Evolutionary conservation across 2,797 vertebrate genomes (phyloP).

Genomic region (Scarus forsteni): DNA sequence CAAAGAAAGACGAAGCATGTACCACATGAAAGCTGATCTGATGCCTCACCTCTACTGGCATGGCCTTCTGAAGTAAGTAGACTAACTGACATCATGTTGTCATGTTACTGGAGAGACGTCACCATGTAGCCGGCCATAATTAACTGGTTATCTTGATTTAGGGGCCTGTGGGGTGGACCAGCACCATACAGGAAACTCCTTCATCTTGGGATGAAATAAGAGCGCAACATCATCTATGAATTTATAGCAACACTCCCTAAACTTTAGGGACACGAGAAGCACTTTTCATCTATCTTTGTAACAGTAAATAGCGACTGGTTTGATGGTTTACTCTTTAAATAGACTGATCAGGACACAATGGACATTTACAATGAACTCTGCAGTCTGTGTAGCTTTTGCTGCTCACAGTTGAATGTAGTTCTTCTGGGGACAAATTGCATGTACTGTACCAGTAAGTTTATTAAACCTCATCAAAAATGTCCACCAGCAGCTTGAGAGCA

Average conservation of each 20-base stretch:
- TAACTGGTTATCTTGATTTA: slow-evolving; percentile 66
- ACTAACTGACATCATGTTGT: too few species aligned
- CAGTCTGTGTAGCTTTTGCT: too few species aligned
- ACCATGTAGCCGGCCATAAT: neutral
- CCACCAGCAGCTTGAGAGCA: too few species aligned
- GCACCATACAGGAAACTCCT: slow-evolving; percentile 90
- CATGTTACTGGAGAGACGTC: neutral
- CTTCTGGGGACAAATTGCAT: too few species aligned
- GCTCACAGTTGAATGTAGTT: too few species aligned
- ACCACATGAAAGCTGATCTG: slow-evolving; percentile 93
- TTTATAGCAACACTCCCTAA: neutral
- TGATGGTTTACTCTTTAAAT: neutral
- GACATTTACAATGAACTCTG: too few species aligned
- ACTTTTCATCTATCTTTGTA: neutral
- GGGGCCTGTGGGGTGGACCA: slow-evolving; percentile 96
- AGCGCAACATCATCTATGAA: neutral
- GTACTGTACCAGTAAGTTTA: too few species aligned
- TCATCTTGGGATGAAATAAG: slow-evolving; percentile 93
- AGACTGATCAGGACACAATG: too few species aligned
- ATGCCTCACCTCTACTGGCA: slow-evolving; percentile 98
- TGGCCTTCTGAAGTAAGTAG: slow-evolving; percentile 90
- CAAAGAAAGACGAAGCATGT: slow-evolving; percentile 93
- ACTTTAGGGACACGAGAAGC: neutral
- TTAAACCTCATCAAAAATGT: too few species aligned
- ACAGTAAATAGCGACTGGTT: neutral